A percentile compares a stretch with the other conserved stretches of the same genome.
These are phyloP conservation scores for Telmatochromis sp. DNA, from an alignment of 2,113 vertebrate species.

Conservation along the genomic window DNA sequence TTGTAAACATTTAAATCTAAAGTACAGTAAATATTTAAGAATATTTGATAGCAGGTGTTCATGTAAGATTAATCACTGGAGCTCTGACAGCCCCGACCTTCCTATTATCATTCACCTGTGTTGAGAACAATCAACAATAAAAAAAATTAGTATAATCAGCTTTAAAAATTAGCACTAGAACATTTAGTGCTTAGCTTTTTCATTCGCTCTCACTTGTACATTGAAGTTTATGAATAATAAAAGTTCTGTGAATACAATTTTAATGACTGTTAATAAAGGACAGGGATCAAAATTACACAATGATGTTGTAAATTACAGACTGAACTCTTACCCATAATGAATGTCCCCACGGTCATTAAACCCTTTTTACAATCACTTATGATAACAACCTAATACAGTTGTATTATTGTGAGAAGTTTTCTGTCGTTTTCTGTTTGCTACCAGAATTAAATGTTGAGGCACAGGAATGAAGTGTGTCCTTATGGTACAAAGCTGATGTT, in stretches of 20 bases:
- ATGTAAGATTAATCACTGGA: background rate
- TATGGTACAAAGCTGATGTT: background rate
- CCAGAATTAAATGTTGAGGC: background rate
- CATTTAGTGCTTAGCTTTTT: background rate
- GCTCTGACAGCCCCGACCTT: background rate
- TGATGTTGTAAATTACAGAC: background rate
- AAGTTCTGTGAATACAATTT: background rate
- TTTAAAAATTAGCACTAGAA: background rate
- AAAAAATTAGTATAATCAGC: background rate
- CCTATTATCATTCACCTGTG: constrained; percentile 24
- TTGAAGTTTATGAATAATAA: background rate
- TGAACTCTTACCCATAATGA: background rate
- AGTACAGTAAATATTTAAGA: background rate
- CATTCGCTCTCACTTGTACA: background rate
- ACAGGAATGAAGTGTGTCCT: background rate
- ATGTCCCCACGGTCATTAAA: constrained; percentile 3
- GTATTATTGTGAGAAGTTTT: background rate
- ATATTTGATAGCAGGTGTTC: background rate
- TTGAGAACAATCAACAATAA: constrained; percentile 34
- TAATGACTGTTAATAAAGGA: background rate
- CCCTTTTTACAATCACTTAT: constrained; percentile 5
- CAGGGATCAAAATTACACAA: background rate
- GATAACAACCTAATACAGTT: background rate
- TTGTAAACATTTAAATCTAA: background rate
- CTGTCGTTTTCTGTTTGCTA: background rate